Conservation (phyloP, 2,888 invertebrate genomes). For the Amblyjoppa proteus region DNA sequence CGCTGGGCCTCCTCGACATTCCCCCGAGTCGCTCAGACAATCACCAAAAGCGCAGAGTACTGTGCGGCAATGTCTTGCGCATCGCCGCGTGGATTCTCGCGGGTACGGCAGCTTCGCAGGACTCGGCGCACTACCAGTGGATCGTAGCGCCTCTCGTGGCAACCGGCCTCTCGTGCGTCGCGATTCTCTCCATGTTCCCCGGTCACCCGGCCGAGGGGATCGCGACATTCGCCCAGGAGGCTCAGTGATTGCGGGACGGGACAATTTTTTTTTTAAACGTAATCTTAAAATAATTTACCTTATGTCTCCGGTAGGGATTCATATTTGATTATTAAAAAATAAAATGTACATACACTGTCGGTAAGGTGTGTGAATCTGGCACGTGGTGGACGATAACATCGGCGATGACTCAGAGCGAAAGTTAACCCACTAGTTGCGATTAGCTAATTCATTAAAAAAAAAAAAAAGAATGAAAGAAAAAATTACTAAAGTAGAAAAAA, state of each 20-base stretch:
- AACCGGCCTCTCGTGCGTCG: conserved; percentile 63
- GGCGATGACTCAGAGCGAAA: background rate
- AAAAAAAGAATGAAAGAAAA: background rate
- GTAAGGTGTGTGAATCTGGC: conserved; percentile 25
- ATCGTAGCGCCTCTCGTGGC: conserved; percentile 80
- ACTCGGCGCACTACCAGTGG: conserved; percentile 80
- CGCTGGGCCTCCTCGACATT: conserved; percentile 77
- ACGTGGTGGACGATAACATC: background rate
- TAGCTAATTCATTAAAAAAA: background rate
- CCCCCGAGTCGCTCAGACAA: conserved; percentile 63
- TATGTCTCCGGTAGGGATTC: conserved; percentile 59
- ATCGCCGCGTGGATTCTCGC: conserved; percentile 79
- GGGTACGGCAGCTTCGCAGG: conserved; percentile 74
- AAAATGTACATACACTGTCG: conserved; percentile 67
- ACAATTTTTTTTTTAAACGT: background rate
- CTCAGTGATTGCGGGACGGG: background rate
- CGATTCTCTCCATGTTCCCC: conserved; percentile 47
- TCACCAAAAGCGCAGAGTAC: conserved; percentile 66
- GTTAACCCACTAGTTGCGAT: background rate
- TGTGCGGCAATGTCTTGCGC: conserved; percentile 63
- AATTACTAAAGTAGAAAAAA: background rate
- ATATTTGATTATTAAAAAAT: conserved; percentile 67
- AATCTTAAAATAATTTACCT: conserved; percentile 74
- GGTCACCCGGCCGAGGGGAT: background rate
- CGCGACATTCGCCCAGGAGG: background rate